These are phyloP conservation scores for Sarcophilus harrisii DNA, from an alignment of 2,797 vertebrate genomes.

Conservation along the genomic window DNA sequence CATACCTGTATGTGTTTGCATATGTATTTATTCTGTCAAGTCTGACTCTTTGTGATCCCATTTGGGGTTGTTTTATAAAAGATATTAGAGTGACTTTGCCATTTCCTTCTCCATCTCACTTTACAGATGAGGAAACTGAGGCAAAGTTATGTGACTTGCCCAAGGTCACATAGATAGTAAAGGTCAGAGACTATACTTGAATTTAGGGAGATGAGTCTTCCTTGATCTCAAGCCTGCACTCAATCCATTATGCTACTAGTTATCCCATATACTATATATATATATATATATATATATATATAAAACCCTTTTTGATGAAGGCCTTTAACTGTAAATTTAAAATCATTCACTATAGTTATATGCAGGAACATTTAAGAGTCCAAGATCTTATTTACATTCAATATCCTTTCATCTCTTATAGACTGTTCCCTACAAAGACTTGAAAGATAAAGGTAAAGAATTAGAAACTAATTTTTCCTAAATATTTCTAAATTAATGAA, in stretches of 20 bases:
- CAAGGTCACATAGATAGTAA: not conserved
- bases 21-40: not conserved
- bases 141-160: not conserved
- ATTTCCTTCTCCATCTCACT: not conserved
- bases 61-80: not conserved
- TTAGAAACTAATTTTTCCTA: slow-evolving; percentile 31
- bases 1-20: not conserved
- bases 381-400: not conserved
- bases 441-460: not conserved
- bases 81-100: not conserved
- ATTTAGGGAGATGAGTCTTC: not conserved
- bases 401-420: slow-evolving; percentile 25
- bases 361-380: not conserved
- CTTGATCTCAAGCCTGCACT: not conserved
- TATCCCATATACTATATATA: not conserved
- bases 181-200: not conserved
- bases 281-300: not conserved
- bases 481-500: not conserved
- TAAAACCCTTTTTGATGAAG: not conserved
- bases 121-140: not conserved
- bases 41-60: not conserved
- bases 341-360: not conserved
- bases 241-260: not conserved
- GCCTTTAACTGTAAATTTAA: not conserved
- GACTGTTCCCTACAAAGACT: not conserved